Evolutionary conservation across 2,113 vertebrate genomes (phyloP), one percentile per base, ranked within the genome.

Genomic region (Paradoxurus hermaphroditus): DNA sequence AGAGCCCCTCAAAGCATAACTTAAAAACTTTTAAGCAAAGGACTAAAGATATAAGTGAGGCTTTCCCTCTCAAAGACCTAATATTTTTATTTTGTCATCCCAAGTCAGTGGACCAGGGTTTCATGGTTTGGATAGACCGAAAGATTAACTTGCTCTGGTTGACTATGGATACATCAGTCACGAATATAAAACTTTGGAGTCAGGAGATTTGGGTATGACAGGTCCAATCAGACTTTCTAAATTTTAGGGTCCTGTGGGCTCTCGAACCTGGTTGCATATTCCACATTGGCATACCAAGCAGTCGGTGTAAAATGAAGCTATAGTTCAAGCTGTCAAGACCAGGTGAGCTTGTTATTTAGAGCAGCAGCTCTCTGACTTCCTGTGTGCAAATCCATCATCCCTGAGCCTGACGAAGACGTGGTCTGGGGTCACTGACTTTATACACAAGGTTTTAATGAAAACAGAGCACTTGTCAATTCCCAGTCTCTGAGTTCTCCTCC

Each of bases 251-350:
- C 31, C 46, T 51, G 0, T 70, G 63, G 36, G 46, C 14, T 91
- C 41, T 3, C 2, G 90, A 59, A 70, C 34, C 56, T 65, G 0
- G 4, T 31, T 86, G 68, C 75, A 16, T 56, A 19, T 34, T 81
- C 49, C 51, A 29, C 12, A 2, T 21, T 39, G 14, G 12, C 18
- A 29, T 56, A 44, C 27, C 85, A 25, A 84, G 49, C 49, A 81
- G 12, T 0, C n/a, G 36, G 44, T 72, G 8, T 77, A 63, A 94
- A 93, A 7, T 36, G 89, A 95, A 94, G 53, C 82, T 70, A 46
- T 84, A 96, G 91, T n/a, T 90, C 49, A 75, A 91, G 96, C 91
- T 98, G 72, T 96, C 39, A 96, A 94, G 62, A 94, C 29, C 70
- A 53, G 16, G 81, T 29, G 15, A 95, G 53, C 91, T 92, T 92